Percentiles rank a stretch among this genome's conserved stretches.
phyloP scores from a whole-genome alignment of 1,140 invertebrate species.

The Eumeta japonica region DNA sequence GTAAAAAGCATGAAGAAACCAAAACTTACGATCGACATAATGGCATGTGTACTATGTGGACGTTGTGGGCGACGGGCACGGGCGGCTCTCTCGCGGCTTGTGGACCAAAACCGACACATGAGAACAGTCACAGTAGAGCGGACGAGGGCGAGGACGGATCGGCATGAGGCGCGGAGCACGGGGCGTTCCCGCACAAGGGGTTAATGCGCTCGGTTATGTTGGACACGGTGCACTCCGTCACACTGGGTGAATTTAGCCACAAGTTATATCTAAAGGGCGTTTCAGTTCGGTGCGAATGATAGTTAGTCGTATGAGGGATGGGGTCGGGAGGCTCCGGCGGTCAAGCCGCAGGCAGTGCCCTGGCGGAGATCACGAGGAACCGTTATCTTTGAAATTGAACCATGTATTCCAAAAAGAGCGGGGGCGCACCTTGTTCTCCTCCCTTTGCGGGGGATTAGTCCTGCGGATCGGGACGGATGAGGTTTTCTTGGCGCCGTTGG shows the following conservation, averaged over 20 bases:
- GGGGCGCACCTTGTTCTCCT: constrained; percentile 39
- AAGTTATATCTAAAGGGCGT: no score
- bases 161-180: no score
- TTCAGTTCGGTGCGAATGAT: constrained; percentile 11
- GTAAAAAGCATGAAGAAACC: constrained; percentile 33
- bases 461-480: constrained; percentile 23
- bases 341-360: background rate
- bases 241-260: constrained; percentile 24
- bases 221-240: constrained; percentile 36
- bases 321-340: constrained; percentile 9
- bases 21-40: constrained; percentile 58
- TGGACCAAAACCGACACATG: constrained; percentile 16
- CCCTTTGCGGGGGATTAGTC: no score
- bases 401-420: constrained; percentile 39
- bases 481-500: constrained; percentile 11
- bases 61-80: constrained; percentile 11
- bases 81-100: constrained; percentile 10
- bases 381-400: constrained; percentile 31
- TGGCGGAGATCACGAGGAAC: constrained; percentile 18
- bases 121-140: constrained; percentile 7
- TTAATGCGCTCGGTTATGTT: no score
- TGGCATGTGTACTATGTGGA: constrained; percentile 37
- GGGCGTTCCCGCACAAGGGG: no score
- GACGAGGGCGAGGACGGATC: no score
- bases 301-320: constrained; percentile 15